Evolutionary conservation across 1,140 invertebrate genomes (phyloP), one percentile per base, ranked within the genome.

Genomic region (Leptopilina boulardi): DNA sequence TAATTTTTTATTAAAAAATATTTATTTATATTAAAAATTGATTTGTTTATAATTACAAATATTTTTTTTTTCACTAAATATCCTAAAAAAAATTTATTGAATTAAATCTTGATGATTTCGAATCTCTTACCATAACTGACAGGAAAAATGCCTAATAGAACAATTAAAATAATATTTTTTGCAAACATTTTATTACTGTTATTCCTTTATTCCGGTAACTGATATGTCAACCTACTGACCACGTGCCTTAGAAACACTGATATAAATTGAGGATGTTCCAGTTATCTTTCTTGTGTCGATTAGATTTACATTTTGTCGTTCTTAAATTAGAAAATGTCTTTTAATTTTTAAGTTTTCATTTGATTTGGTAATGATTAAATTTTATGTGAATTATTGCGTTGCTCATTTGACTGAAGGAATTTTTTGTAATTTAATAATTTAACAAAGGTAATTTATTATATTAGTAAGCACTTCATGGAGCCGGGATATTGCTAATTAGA

Each of bases 251-350:
- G 56, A 30, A 59, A 59, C 23, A 59, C 56, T 30, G 21, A 59
- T 26, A 26, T 59, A 59, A 59, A 59, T 59, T 59, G 56, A 59
- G 56, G 56, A 59, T 59, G 56, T 59, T 21, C 56, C 56, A 1
- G 56, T 59, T 59, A 59, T 59, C 56, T 59, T 59, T 59, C 56
- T 59, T 59, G 21, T 26, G 21, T 13, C 8, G 56, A 59, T 59
- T 59, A 59, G 56, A 59, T 59, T 59, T 26, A 59, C 23, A 59
- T n/a, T n/a, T 26, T 59, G 56, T 54, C 21, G 21, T 13, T 30
- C 2, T 26, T 26, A 59, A 26, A 21, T 11, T 26, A 59, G 56
- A 10, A 59, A 26, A 26, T 21, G 1, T 26, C 23, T 59, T 59
- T 21, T 0, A 26, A 59, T 30, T 10, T 59, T 59, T 30, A 10